Evolutionary conservation across 2,888 invertebrate species (phyloP).

Genomic region (Dryobota labecula): DNA sequence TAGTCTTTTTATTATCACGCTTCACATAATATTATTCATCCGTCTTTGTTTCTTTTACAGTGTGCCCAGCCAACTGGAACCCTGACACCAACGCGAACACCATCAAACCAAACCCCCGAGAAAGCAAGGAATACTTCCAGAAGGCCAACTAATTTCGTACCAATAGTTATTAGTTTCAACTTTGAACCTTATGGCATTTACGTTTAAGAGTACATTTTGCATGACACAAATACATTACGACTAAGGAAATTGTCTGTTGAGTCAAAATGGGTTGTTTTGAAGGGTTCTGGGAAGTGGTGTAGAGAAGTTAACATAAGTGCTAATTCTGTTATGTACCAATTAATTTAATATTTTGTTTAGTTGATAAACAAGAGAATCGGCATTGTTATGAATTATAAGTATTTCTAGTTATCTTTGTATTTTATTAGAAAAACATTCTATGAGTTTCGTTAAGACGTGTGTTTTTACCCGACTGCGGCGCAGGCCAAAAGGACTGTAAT

Average conservation of each 20-base stretch:
- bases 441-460: background rate
- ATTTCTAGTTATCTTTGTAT: background rate
- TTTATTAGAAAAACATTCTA: background rate
- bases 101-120: conserved; percentile 97
- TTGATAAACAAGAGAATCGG: background rate
- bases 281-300: conserved; percentile 10
- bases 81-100: conserved; percentile 95
- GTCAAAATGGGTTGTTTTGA: background rate
- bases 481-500: background rate
- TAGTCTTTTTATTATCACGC: background rate
- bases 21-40: background rate
- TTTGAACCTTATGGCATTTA: conserved; percentile 59
- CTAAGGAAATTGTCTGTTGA: background rate
- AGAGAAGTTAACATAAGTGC: background rate
- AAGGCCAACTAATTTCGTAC: conserved; percentile 83
- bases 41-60: conserved; percentile 84
- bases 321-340: background rate
- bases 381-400: conserved; percentile 9
- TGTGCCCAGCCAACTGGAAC: conserved; percentile 99
- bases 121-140: conserved; percentile 96
- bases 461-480: background rate
- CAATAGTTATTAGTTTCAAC: conserved; percentile 1
- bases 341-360: background rate
- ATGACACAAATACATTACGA: conserved; percentile 5
- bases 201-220: conserved; percentile 47